phyloP scores from a whole-genome alignment of 1,140 invertebrate species.

The Caligus rogercresseyi region DNA sequence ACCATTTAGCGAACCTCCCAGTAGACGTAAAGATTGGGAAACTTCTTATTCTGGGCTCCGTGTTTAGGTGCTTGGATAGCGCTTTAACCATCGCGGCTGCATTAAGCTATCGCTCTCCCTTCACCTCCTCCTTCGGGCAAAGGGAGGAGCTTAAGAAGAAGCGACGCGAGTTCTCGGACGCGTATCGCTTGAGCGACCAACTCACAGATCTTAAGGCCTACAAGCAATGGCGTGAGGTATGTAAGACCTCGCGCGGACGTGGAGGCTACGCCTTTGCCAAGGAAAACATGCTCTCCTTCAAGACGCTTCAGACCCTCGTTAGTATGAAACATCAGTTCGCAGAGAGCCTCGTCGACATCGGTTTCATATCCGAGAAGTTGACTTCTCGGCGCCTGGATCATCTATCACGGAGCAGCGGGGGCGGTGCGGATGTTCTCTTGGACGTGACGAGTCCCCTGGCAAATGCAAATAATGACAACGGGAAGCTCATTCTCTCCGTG shows the following conservation, averaged over 20 bases:
- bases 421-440: conserved; percentile 44
- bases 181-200: conserved; percentile 31
- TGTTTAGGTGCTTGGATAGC: conserved; percentile 33
- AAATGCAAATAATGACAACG: conserved; percentile 18
- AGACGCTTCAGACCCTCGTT: conserved; percentile 48
- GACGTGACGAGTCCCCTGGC: conserved; percentile 47
- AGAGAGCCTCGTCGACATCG: conserved; percentile 58
- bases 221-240: conserved; percentile 49
- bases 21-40: conserved; percentile 34
- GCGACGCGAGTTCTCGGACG: conserved; percentile 47
- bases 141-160: conserved; percentile 48
- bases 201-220: conserved; percentile 57
- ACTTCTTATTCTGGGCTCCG: conserved; percentile 33
- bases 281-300: conserved; percentile 53
- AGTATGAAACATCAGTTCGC: conserved; percentile 66
- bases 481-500: conserved; percentile 36
- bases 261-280: conserved; percentile 46
- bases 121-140: conserved; percentile 53
- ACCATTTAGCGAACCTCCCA: conserved; percentile 32
- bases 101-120: conserved; percentile 45
- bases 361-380: conserved; percentile 49
- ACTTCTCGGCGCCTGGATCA: conserved; percentile 30
- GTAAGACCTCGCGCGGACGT: conserved; percentile 34
- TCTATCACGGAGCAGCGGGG: conserved; percentile 27
- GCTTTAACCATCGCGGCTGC: conserved; percentile 32